A percentile compares a stretch with the other conserved stretches of the same genome.
phyloP scores from a whole-genome alignment of 2,888 invertebrate species.

The Charanyca ferruginea region DNA sequence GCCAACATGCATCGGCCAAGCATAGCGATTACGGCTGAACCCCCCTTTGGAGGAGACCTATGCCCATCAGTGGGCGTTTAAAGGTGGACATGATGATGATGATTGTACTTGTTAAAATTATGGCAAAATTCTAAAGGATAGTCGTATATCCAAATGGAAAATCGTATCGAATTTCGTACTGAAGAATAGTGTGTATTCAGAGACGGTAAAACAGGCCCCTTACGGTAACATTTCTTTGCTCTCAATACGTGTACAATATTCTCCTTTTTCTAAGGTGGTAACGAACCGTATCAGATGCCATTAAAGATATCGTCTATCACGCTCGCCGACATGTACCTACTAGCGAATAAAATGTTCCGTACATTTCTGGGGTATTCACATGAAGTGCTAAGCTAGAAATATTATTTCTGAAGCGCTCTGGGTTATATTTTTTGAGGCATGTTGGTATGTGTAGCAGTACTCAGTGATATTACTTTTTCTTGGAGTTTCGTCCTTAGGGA shows the following conservation, averaged over 20 bases:
- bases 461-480: conserved; percentile 18
- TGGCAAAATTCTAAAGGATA: no score
- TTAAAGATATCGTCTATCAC: conserved; percentile 55
- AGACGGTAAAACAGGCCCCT: not conserved
- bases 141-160: no score
- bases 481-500: not conserved
- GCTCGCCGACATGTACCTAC: conserved; percentile 4
- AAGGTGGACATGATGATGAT: no score
- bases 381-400: conserved; percentile 20
- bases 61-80: no score
- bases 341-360: conserved; percentile 18
- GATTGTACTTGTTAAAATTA: no score
- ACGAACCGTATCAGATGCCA: conserved; percentile 56
- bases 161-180: no score
- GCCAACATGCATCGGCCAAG: no score
- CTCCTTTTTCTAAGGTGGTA: conserved; percentile 29
- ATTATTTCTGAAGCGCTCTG: conserved; percentile 14
- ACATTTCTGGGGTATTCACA: conserved; percentile 21
- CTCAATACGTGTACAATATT: conserved; percentile 17
- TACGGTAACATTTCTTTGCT: conserved; percentile 12
- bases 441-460: conserved; percentile 14
- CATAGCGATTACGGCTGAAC: no score
- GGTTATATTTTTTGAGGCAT: not conserved
- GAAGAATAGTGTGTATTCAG: not conserved
- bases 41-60: no score